These are phyloP conservation scores for Eilema griseolum DNA, from an alignment of 2,888 invertebrate species.

Conservation along the genomic window DNA sequence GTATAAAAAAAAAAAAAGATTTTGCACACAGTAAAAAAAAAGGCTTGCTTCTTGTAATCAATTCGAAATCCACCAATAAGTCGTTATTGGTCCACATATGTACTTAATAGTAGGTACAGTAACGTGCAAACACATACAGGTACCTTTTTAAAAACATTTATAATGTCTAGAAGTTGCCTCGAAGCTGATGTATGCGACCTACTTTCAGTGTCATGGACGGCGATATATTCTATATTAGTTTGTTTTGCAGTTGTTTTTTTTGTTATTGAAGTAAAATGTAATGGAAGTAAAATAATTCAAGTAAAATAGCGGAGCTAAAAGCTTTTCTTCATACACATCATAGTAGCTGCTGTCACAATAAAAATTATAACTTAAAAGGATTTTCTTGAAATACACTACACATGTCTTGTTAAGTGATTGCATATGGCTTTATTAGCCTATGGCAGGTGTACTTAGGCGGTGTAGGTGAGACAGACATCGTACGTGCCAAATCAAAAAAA, in stretches of 20 bases:
- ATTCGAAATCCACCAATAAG: background rate
- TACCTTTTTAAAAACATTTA: conserved; percentile 9
- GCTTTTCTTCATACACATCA: background rate
- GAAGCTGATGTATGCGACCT: background rate
- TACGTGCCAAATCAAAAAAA: no score
- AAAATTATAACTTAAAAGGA: no score
- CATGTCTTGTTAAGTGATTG: no score
- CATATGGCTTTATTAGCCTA: no score
- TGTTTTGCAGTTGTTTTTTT: background rate
- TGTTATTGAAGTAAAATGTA: background rate
- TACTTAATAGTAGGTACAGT: background rate
- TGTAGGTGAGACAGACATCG: no score
- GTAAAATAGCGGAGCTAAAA: no score
- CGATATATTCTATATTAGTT: background rate
- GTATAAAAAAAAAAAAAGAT: no score
- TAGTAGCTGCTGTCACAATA: no score
- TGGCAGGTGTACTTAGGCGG: no score
- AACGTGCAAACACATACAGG: background rate
- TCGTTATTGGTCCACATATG: background rate
- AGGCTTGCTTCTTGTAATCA: background rate
- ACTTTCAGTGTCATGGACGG: conserved; percentile 12
- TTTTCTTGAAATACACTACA: no score
- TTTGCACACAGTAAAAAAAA: no score
- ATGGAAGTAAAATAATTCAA: no score
- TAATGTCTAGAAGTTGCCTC: conserved; percentile 9